Evolutionary conservation across 2,113 vertebrate species (phyloP).

Genomic region (Orcinus orca): DNA sequence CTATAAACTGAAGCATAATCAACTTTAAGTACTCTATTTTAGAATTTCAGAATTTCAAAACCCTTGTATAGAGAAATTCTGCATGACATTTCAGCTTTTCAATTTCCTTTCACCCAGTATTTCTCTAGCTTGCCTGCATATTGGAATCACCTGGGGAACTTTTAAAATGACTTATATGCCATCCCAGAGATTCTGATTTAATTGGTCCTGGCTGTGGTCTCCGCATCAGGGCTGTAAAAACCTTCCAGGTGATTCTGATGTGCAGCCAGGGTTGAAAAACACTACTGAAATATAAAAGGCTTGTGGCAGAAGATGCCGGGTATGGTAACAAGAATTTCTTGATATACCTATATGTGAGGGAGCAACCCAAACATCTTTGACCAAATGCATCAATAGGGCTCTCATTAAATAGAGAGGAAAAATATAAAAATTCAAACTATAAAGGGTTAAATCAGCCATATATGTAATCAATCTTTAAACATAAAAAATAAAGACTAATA

Average conservation of each 20-base stretch:
- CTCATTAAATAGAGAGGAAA: neutral
- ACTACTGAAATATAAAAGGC: neutral
- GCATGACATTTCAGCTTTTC: neutral
- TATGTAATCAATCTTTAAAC: neutral
- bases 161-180: neutral
- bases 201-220: neutral
- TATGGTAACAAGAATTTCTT: neutral
- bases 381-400: neutral
- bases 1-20: neutral
- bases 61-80: neutral
- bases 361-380: neutral
- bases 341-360: neutral
- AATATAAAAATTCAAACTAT: neutral
- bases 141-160: neutral
- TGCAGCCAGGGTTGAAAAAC: neutral
- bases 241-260: neutral
- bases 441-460: neutral
- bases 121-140: neutral
- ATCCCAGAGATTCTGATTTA: constrained; percentile 9
- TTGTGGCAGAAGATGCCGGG: neutral
- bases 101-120: neutral
- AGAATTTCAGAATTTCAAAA: neutral
- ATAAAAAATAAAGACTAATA: neutral
- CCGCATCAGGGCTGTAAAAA: neutral
- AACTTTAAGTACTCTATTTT: neutral